Evolutionary conservation across 2,888 invertebrate species (phyloP).

Genomic region (Epiblema foenella): DNA sequence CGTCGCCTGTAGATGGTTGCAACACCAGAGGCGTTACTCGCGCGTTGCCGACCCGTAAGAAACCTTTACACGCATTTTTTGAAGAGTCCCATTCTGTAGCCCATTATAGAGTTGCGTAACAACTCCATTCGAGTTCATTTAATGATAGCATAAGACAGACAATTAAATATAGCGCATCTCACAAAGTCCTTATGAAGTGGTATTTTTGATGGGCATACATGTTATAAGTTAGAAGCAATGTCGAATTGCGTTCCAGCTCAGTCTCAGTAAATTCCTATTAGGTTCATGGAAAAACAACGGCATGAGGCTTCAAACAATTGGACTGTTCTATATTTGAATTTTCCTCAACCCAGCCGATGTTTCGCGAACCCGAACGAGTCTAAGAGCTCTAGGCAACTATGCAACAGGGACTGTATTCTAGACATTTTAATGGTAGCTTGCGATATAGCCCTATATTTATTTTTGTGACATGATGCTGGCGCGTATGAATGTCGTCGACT

Average conservation of each 20-base stretch:
- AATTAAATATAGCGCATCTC: too few relatives aligned
- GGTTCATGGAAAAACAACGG: background rate
- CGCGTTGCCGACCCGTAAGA: too few relatives aligned
- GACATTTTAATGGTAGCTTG: background rate
- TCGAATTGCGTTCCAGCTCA: background rate
- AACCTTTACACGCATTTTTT: too few relatives aligned
- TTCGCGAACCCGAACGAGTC: slow-evolving; percentile 1
- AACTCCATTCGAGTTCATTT: too few relatives aligned
- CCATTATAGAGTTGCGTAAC: too few relatives aligned
- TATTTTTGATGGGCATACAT: background rate
- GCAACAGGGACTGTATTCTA: background rate
- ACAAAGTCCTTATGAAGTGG: too few relatives aligned
- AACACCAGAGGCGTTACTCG: too few relatives aligned
- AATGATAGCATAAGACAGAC: too few relatives aligned
- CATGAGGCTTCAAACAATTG: background rate
- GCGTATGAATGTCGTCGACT: too few relatives aligned
- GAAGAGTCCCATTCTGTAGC: too few relatives aligned
- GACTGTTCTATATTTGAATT: slow-evolving; percentile 3
- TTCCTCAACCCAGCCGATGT: background rate
- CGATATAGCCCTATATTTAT: background rate
- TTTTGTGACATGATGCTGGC: too few relatives aligned
- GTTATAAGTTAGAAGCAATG: background rate
- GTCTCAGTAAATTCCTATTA: background rate
- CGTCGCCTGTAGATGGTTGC: too few relatives aligned
- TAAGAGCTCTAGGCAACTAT: slow-evolving; percentile 20